Evolutionary conservation across 2,888 invertebrate genomes (phyloP).

Genomic region (Limenitis camilla): DNA sequence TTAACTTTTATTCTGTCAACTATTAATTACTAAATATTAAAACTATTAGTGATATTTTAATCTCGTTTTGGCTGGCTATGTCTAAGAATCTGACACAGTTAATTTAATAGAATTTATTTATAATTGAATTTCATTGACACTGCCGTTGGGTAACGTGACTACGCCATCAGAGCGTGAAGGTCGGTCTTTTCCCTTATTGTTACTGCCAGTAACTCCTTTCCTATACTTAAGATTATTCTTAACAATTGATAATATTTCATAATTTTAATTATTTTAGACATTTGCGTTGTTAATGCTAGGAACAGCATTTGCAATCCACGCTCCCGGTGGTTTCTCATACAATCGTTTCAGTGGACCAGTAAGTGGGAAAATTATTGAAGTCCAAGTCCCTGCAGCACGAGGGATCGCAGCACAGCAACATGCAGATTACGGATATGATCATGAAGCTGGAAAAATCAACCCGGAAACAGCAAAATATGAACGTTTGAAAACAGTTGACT

Average conservation of each 20-base stretch:
- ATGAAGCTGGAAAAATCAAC: conserved; percentile 58
- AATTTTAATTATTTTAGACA: conserved; percentile 36
- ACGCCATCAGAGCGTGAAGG: conserved; percentile 57
- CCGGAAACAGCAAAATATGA: conserved; percentile 68
- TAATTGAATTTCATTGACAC: conserved; percentile 56
- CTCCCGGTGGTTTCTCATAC: conserved; percentile 78
- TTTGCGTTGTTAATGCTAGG: conserved; percentile 40
- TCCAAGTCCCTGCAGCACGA: conserved; percentile 68
- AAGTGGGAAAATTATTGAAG: conserved; percentile 76
- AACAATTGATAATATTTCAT: neutral
- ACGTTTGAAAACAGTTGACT: conserved; percentile 77
- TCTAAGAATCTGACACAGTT: no score
- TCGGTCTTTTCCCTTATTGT: conserved; percentile 30
- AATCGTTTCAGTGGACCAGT: conserved; percentile 84
- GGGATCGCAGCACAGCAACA: conserved; percentile 62
- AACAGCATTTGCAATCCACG: conserved; percentile 39
- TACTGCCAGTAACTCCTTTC: conserved; percentile 32
- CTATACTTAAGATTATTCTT: neutral
- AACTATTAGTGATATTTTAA: no score
- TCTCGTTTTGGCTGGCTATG: no score
- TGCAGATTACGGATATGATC: conserved; percentile 68
- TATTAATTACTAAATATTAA: no score
- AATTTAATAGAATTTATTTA: neutral
- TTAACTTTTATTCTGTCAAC: no score
- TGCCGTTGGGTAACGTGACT: conserved; percentile 46